Percentiles rank a stretch among this genome's conserved stretches.
phyloP scores from a whole-genome alignment of 2,113 vertebrate species.

The Onychostoma macrolepis region DNA sequence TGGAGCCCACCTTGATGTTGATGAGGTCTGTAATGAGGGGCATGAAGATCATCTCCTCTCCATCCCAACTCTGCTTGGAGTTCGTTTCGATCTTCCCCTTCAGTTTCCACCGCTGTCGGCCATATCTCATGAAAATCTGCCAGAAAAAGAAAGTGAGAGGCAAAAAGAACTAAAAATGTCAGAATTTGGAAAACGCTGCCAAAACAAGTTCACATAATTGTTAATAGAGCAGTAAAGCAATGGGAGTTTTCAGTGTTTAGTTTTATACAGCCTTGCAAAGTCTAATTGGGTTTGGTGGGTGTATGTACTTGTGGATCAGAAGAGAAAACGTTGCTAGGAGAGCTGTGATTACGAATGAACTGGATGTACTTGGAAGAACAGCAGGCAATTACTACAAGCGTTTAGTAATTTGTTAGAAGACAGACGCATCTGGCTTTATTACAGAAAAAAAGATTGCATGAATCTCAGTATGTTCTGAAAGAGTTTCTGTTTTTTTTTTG shows the following conservation, averaged over 20 bases:
- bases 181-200: neutral
- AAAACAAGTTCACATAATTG: neutral
- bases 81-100: slow-evolving; percentile 97
- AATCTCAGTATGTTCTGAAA: neutral
- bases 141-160: slow-evolving; percentile 1
- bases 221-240: slow-evolving; percentile 9
- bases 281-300: neutral
- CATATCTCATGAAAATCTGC: slow-evolving; percentile 97
- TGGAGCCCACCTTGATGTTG: slow-evolving; percentile 89
- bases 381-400: slow-evolving; percentile 24
- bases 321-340: slow-evolving; percentile 49
- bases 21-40: slow-evolving; percentile 92
- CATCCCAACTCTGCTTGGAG: slow-evolving; percentile 96
- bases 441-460: neutral
- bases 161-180: neutral
- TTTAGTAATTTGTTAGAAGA: slow-evolving; percentile 18
- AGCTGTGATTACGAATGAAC: slow-evolving; percentile 42
- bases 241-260: neutral
- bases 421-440: slow-evolving; percentile 2
- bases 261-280: slow-evolving; percentile 42
- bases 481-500: neutral
- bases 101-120: slow-evolving; percentile 95
- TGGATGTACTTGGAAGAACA: slow-evolving; percentile 43
- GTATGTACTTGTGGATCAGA: slow-evolving; percentile 29
- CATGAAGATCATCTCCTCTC: slow-evolving; percentile 92